Conservation (phyloP, 2,113 vertebrate genomes). For the Etia nguti region DNA sequence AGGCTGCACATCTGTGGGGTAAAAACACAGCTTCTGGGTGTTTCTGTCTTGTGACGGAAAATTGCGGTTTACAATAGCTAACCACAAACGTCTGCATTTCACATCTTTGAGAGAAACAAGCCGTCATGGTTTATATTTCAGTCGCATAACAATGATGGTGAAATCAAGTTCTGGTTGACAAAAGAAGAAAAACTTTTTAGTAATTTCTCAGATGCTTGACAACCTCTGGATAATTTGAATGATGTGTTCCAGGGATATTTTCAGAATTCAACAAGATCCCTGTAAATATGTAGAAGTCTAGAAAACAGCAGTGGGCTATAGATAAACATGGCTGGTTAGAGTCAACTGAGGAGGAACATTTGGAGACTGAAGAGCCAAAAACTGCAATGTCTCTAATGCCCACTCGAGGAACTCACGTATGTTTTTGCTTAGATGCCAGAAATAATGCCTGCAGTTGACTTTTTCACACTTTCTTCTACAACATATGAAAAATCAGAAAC, state of each 20-base stretch:
- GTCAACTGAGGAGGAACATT: neutral
- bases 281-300: neutral
- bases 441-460: neutral
- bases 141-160: neutral
- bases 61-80: neutral
- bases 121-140: neutral
- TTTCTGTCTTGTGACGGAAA: neutral
- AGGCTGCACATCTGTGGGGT: neutral
- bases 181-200: neutral
- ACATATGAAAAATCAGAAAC: neutral
- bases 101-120: neutral
- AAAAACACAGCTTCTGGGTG: neutral
- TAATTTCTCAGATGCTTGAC: neutral
- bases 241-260: neutral
- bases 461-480: neutral
- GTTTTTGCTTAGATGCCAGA: neutral
- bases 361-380: neutral
- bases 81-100: neutral
- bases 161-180: accelerated
- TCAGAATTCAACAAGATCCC: neutral
- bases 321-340: neutral
- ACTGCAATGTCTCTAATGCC: neutral
- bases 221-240: neutral
- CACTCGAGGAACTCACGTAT: neutral
- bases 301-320: accelerated